A percentile compares a stretch with the other conserved stretches of the same genome.
These are phyloP conservation scores for Bugula neritina DNA, from an alignment of 2,888 invertebrate species.

Conservation along the genomic window DNA sequence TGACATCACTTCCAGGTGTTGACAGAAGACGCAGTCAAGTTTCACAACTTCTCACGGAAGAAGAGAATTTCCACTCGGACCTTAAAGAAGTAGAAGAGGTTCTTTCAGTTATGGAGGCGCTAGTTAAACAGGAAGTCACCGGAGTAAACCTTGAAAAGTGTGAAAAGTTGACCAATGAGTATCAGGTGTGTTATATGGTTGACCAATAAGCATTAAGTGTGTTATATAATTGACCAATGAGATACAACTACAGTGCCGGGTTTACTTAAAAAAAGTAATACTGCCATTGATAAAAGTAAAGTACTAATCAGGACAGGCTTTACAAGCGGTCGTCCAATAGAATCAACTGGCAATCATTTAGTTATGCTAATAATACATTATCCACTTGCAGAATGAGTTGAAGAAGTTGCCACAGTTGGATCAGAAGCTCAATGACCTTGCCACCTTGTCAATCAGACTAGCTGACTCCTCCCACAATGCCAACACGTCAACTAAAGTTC, in stretches of 20 bases:
- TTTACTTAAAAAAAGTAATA: no score
- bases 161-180: conserved; percentile 12
- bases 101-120: neutral
- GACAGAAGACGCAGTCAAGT: conserved; percentile 15
- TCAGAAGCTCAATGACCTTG: conserved; percentile 13
- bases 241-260: no score
- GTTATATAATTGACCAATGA: neutral
- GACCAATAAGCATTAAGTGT: neutral
- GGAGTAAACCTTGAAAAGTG: neutral
- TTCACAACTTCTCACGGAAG: neutral
- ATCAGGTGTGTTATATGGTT: conserved; percentile 6
- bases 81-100: neutral
- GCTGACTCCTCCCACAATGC: conserved; percentile 1
- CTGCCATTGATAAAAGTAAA: no score
- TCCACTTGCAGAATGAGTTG: neutral
- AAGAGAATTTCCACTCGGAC: conserved; percentile 5
- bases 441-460: conserved; percentile 20
- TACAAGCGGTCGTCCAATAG: no score
- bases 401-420: neutral
- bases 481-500: conserved; percentile 10
- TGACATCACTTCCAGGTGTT: neutral
- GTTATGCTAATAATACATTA: no score
- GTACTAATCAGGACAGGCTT: no score
- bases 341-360: no score
- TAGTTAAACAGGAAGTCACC: conserved; percentile 10